Percentiles rank a stretch among this genome's conserved stretches.
Conservation (phyloP, 1,140 invertebrate genomes). For the Cataglyphis hispanica region DNA sequence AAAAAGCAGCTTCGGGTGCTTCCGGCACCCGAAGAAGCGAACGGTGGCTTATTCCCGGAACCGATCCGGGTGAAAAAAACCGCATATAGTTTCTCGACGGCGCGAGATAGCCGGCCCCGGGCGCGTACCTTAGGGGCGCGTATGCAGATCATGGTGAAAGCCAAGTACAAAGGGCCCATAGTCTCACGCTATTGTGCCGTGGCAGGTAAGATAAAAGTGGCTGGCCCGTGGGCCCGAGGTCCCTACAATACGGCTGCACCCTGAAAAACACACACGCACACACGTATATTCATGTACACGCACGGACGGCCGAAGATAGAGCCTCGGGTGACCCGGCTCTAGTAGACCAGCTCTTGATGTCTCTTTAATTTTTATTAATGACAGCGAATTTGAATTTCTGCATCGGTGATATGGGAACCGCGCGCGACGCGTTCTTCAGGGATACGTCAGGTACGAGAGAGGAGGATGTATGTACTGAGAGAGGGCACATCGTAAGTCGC, state of each 20-base stretch:
- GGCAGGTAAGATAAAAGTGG: constrained; percentile 86
- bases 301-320: constrained; percentile 16
- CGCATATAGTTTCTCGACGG: constrained; percentile 39
- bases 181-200: constrained; percentile 85
- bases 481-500: constrained; percentile 70
- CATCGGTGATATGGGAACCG: constrained; percentile 86
- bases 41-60: constrained; percentile 10
- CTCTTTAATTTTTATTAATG: constrained; percentile 88
- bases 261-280: constrained; percentile 33
- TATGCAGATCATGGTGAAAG: constrained; percentile 84
- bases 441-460: constrained; percentile 55
- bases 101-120: constrained; percentile 50
- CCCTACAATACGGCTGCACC: constrained; percentile 25
- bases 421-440: constrained; percentile 50
- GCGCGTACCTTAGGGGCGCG: constrained; percentile 71
- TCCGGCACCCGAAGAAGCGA: constrained; percentile 57
- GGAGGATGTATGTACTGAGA: constrained; percentile 46
- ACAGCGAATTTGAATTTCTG: constrained; percentile 86
- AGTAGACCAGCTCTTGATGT: constrained; percentile 80
- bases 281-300: neutral
- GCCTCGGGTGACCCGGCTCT: constrained; percentile 65
- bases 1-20: constrained; percentile 49
- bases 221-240: constrained; percentile 68
- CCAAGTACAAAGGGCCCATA: constrained; percentile 85
- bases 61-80: constrained; percentile 32